Conservation (phyloP, 2,113 vertebrate genomes). For the zebrafish (Danio rerio) region DNA sequence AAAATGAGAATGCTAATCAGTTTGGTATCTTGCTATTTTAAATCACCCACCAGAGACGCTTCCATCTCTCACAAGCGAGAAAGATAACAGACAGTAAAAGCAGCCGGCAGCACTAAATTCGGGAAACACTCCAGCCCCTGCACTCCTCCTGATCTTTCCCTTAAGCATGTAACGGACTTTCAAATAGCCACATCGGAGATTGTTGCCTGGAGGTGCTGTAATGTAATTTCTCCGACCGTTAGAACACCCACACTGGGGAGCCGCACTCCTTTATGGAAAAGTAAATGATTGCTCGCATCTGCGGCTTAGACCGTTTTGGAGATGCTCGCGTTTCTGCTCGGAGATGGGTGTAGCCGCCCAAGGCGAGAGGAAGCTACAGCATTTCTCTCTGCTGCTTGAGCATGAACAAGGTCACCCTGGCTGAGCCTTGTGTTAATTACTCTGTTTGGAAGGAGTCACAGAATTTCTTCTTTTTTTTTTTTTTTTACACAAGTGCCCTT, state of each 20-base stretch:
- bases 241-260: conserved; percentile 54
- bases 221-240: conserved; percentile 61
- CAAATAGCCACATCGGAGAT: conserved; percentile 52
- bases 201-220: conserved; percentile 57
- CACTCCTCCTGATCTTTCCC: conserved; percentile 45
- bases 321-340: conserved; percentile 19
- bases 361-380: conserved; percentile 16
- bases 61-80: conserved; percentile 41
- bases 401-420: conserved; percentile 26
- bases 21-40: conserved; percentile 41
- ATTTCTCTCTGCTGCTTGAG: conserved; percentile 16
- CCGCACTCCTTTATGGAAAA: conserved; percentile 45
- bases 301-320: conserved; percentile 39
- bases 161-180: conserved; percentile 54
- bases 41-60: conserved; percentile 42
- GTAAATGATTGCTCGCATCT: conserved; percentile 57
- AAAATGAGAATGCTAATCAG: conserved; percentile 14
- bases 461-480: background rate
- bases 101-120: conserved; percentile 52
- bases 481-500: conserved; percentile 23
- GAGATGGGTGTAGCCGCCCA: conserved; percentile 1
- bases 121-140: conserved; percentile 26
- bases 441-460: conserved; percentile 26
- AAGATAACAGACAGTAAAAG: conserved; percentile 44
- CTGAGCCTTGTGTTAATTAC: conserved; percentile 49